Evolutionary conservation across 2,797 vertebrate species (phyloP).

Genomic region (Pseudochirops corinnae): DNA sequence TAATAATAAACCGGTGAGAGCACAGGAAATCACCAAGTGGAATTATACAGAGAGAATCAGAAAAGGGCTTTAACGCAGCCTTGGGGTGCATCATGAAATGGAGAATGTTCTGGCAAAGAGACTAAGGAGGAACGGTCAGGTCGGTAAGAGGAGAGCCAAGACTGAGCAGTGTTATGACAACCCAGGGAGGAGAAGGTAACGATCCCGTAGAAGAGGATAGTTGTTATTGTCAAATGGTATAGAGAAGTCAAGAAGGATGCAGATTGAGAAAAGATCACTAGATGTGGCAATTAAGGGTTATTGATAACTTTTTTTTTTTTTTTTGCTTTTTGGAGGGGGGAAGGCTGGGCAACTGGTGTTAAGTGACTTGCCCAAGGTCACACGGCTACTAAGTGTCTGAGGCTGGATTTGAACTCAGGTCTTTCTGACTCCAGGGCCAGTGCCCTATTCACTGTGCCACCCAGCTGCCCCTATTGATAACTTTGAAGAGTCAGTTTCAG

Average conservation of each 20-base stretch:
- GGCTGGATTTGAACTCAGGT: too few relatives aligned
- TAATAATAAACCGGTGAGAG: background rate
- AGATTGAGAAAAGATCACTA: background rate
- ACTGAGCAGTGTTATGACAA: background rate
- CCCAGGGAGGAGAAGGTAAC: background rate
- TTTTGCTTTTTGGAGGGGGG: too few relatives aligned
- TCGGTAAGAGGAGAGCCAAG: background rate
- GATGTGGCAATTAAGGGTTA: background rate
- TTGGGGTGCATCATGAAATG: background rate
- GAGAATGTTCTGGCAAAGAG: background rate
- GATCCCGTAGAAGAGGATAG: background rate
- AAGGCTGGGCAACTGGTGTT: too few relatives aligned
- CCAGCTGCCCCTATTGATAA: background rate
- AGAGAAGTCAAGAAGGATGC: background rate
- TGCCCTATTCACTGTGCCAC: too few relatives aligned
- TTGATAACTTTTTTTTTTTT: background rate
- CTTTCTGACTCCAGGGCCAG: too few relatives aligned
- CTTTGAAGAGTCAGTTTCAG: background rate
- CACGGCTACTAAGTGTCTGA: too few relatives aligned
- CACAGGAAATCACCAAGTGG: background rate
- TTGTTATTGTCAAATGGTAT: background rate
- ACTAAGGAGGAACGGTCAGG: background rate
- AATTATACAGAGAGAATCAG: background rate
- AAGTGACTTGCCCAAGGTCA: too few relatives aligned
- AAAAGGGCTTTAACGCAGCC: background rate